Base-by-base conservation (phyloP, 2,113 vertebrate species). In the Heptranchias perlo region DNA sequence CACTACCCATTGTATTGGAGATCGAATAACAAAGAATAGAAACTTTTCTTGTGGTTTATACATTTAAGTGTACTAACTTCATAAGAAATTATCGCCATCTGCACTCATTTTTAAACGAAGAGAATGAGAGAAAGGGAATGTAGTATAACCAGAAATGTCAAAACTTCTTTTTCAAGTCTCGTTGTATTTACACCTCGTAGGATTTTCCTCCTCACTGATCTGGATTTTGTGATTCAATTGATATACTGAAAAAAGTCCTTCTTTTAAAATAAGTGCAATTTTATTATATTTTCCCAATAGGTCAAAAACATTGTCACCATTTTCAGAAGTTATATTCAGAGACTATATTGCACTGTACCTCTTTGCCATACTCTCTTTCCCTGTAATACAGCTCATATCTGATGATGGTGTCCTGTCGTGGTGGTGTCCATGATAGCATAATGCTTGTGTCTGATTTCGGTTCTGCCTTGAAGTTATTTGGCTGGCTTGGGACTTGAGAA, bases 361-460 rank as follows among this genome's bases (percentile, higher is more conserved):
- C 99, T 64, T 99, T 98, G 96, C 98, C 98, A 2, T 98, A 99
- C 0, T 99, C 99, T n/a, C 98, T 98, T 96, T 99, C 99, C 97
- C 98, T 99, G 97, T 99, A 99, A 97, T 99, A 97, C 35, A 99
- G 98, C 96, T 99, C 99, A 96, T 99, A 99, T 97, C 97, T 98
- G 78, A 98, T 98, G 96, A 99, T 99, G 86, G 98, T 98, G 96
- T 99, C 99, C 96, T 99, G 99, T 95, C 99, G 97, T 28, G 99
- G 99, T 47, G 99, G 98, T 1, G 98, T 98, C 99, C 99, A 99
- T 31, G 99, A 99, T 61, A 99, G 98, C 96, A 99, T 97, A 97
- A 99, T 98, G 93, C 99, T 99, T 0, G 99, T 99, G 98, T 99
- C 99, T 58, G 99, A 99, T 96, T 99, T 99, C 92, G 99, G 98